Evolutionary conservation across 2,113 vertebrate species (phyloP), one percentile per base, ranked within the genome.

Genomic region (Cyprinodon brontotheroides): DNA sequence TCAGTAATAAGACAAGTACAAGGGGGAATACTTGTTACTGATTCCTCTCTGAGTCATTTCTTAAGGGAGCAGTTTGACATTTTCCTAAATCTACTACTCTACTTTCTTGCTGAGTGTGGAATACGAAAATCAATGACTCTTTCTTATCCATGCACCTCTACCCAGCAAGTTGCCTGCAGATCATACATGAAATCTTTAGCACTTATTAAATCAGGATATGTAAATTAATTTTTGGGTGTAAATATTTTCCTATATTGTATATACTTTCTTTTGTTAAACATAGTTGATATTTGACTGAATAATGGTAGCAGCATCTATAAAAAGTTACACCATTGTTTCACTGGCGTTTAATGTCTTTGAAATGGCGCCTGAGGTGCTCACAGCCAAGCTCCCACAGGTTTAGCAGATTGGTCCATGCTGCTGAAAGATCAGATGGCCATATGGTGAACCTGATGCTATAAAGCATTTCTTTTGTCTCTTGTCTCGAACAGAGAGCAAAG

Each of bases 381-480:
- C 61, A 68, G 84, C 74, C 74, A 63, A 84, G 84, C 79, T 84
- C 90, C 86, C 82, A 75, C 84, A 81, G 75, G 65, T 86, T 82
- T 1, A 40, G 82, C 83, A 86, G 80, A 79, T 74, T 80, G 81
- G 82, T 82, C 80, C 79, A 66, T 22, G 60, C 82, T 22, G 53
- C 82, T 80, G 79, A 82, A 78, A 82, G 79, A 89, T 89, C 86
- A 82, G 80, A 89, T 78, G 62, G 67, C 87, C 87, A 89, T 89
- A 88, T 89, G 91, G 80, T 70, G 69, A 77, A 48, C 81, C 87
- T 75, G 88, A 86, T 87, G 87, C 85, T 67, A 13, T 70, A 47
- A 22, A 67, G 69, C 72, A 81, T 67, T 77, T 66, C 50, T 62
- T 47, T 62, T 3, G 1, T 72, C 43, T 76, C 62, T 65, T 15